Conservation (phyloP, 2,888 invertebrate species). For the Caprella mutica region DNA sequence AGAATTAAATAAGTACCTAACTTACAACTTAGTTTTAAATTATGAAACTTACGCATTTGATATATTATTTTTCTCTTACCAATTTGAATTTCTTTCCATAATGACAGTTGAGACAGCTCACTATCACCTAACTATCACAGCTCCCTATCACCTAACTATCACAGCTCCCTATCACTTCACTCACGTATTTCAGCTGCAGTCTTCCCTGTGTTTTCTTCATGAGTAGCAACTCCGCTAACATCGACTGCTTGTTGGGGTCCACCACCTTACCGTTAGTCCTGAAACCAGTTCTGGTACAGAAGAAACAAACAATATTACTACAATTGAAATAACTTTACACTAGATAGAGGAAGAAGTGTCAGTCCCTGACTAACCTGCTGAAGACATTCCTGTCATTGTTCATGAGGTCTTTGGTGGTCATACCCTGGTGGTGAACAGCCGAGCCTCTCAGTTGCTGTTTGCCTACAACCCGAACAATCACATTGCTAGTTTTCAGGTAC, state of each 20-base stretch:
- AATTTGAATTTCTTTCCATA: too few species aligned
- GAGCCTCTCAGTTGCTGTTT: slow-evolving; percentile 39
- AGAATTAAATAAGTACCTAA: neutral
- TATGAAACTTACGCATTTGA: neutral
- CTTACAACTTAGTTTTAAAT: neutral
- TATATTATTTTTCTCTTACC: too few species aligned
- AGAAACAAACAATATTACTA: neutral
- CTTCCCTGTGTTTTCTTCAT: slow-evolving; percentile 43
- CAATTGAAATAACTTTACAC: neutral
- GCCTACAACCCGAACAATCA: slow-evolving; percentile 46
- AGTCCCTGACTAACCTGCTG: slow-evolving; percentile 32
- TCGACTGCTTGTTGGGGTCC: slow-evolving; percentile 43
- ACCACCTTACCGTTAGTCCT: slow-evolving; percentile 39
- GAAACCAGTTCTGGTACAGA: too few species aligned
- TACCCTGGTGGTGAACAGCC: slow-evolving; percentile 33
- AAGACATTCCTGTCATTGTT: slow-evolving; percentile 37
- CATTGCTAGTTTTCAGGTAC: slow-evolving; percentile 42
- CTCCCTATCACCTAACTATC: neutral
- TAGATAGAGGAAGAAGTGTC: neutral
- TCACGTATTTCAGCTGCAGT: slow-evolving; percentile 42
- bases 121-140: too few species aligned
- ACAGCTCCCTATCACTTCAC: slow-evolving; percentile 18
- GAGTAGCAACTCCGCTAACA: slow-evolving; percentile 42
- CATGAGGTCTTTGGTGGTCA: slow-evolving; percentile 38
- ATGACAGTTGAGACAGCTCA: too few species aligned